Evolutionary conservation across 2,888 invertebrate genomes (phyloP).

Genomic region (Mesoligia furuncula): DNA sequence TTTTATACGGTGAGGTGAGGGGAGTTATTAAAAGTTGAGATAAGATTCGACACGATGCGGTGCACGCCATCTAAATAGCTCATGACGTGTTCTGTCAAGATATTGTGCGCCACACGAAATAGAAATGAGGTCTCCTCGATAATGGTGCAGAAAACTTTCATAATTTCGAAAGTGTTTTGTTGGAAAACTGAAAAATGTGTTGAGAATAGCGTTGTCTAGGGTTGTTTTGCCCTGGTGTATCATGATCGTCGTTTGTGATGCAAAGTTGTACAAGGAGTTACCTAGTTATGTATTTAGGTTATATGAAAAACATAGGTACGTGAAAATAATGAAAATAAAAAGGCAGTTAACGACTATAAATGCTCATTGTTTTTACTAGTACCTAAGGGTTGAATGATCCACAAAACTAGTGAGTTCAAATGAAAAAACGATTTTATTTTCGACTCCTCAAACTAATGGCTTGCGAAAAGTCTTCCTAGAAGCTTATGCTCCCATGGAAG

Average conservation of each 20-base stretch:
- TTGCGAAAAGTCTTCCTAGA: not conserved
- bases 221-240: not conserved
- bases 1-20: constrained; percentile 77
- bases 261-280: constrained; percentile 1
- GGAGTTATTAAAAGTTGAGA: constrained; percentile 83
- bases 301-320: not conserved
- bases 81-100: constrained; percentile 72
- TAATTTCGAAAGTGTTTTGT: constrained; percentile 33
- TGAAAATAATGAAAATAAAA: not conserved
- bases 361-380: constrained; percentile 5
- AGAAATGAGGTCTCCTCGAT: constrained; percentile 64
- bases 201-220: not conserved
- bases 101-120: constrained; percentile 64
- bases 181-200: constrained; percentile 10
- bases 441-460: not conserved
- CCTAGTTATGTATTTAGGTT: no score
- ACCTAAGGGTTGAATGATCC: not conserved
- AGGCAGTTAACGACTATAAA: not conserved
- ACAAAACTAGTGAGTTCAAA: not conserved
- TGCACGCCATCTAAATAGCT: constrained; percentile 78
- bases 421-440: not conserved
- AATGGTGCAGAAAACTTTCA: constrained; percentile 40
- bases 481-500: not conserved
- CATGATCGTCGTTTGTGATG: constrained; percentile 8
- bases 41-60: constrained; percentile 79